phyloP scores from a whole-genome alignment of 92 coral and sea anemone species.

The Phenganax stokvisi region DNA sequence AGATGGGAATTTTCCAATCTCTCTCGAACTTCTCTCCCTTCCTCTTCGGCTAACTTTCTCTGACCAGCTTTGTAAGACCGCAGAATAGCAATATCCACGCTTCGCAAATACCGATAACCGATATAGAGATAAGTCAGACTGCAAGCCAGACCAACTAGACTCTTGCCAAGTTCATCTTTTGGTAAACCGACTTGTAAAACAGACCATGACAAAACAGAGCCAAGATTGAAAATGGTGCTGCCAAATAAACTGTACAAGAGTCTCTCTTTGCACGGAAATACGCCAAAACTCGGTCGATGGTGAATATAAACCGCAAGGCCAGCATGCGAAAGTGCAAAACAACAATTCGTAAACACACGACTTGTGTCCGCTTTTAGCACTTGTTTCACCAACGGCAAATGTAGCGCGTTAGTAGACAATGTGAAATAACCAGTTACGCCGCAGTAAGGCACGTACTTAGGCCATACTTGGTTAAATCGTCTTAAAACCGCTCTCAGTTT shows the following conservation, averaged over 20 bases:
- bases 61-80: constrained; percentile 60
- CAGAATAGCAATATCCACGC: constrained; percentile 54
- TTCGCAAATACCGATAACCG: constrained; percentile 61
- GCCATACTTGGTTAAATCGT: constrained; percentile 27
- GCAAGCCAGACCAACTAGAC: constrained; percentile 64
- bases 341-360: constrained; percentile 60
- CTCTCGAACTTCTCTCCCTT: constrained; percentile 13
- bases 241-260: constrained; percentile 84
- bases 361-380: constrained; percentile 51
- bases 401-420: constrained; percentile 67
- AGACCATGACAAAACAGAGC: constrained; percentile 89
- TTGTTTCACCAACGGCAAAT: constrained; percentile 59
- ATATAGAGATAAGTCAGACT: constrained; percentile 63
- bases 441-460: constrained; percentile 72
- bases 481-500: not conserved
- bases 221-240: constrained; percentile 73
- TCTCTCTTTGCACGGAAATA: constrained; percentile 64
- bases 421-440: constrained; percentile 73
- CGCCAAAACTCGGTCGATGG: constrained; percentile 62
- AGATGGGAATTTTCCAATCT: constrained; percentile 25
- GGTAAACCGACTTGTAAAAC: constrained; percentile 79
- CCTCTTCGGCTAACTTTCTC: constrained; percentile 42
- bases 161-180: constrained; percentile 57
- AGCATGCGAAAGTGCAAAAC: constrained; percentile 64
- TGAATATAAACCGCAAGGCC: constrained; percentile 72